Evolutionary conservation across 2,797 vertebrate genomes (phyloP), one percentile per base, ranked within the genome.

Genomic region (Triplophysa yarkandensis): DNA sequence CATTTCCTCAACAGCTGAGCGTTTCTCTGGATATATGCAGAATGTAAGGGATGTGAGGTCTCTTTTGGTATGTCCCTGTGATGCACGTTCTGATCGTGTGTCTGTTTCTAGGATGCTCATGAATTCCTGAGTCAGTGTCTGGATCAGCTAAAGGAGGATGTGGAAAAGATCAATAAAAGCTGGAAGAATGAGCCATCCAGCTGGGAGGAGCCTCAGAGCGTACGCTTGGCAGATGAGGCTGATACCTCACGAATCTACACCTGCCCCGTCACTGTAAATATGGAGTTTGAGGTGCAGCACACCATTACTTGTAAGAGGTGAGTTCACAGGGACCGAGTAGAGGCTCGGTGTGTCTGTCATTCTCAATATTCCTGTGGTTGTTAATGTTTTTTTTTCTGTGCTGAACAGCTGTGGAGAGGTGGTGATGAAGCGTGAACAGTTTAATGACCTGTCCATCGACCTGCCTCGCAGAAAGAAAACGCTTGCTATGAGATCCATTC

Each of bases 111-210:
- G 98, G 98, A 99, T 80, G 98, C 98, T 36, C 98, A 99, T 66
- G 98, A 99, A 88, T 99, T 99, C 86, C 85, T 99, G 86, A 98
- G 98, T 85, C 98, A 99, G 87, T 99, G 97, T 89, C 89, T 99
- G 88, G 97, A 99, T 87, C 98, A 99, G 85, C 87, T 99, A 64
- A 99, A 99, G 83, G 98, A 99, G 11, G 97, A 99, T n/a, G 95
- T 99, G 85, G 97, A 97, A 82, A 98, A 97, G 80, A 89, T 99
- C 81, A 99, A 98, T 87, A 99, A 97, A 89, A 95, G 88, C 76
- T 96, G 93, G 91, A 93, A 93, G 63, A 94, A 86, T 0, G 97
- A 98, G 41, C 50, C 88, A 1, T 27, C 87, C 0, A 82, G 89
- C n/a, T 81, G 87, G 73, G 97, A 98, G 10, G 94, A 92, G 9